Percentiles rank a stretch among this genome's conserved stretches.
These are phyloP conservation scores for Sarcophaga subvicina DNA, from an alignment of 2,888 invertebrate genomes.

Conservation along the genomic window DNA sequence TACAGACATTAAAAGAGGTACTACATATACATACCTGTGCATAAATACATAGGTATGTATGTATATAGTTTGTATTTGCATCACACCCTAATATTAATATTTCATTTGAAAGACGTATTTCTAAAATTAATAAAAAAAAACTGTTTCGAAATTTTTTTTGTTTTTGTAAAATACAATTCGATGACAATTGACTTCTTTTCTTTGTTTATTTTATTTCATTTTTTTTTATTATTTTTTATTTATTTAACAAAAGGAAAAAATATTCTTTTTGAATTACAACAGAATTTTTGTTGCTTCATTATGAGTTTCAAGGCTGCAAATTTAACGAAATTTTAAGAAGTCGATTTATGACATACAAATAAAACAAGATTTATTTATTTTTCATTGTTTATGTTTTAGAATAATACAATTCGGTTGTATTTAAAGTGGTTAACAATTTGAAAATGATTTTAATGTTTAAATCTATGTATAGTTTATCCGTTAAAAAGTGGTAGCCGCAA, in stretches of 20 bases:
- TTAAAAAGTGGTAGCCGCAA: no score
- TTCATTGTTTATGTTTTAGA: neutral
- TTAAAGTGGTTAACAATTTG: neutral
- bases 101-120: neutral
- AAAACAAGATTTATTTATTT: neutral
- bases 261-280: constrained; percentile 24
- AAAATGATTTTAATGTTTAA: neutral
- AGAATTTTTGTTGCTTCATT: neutral
- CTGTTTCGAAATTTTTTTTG: neutral
- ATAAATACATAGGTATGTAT: no score
- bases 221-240: neutral
- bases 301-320: neutral
- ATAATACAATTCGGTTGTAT: constrained; percentile 17
- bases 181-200: constrained; percentile 23
- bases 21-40: no score
- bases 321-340: neutral
- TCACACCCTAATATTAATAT: neutral
- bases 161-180: neutral
- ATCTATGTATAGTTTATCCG: neutral
- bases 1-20: no score
- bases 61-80: neutral
- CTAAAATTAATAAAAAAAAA: neutral
- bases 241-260: neutral
- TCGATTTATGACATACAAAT: neutral
- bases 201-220: constrained; percentile 1